Evolutionary conservation across 2,113 vertebrate genomes (phyloP).

Genomic region (Panthera tigris): DNA sequence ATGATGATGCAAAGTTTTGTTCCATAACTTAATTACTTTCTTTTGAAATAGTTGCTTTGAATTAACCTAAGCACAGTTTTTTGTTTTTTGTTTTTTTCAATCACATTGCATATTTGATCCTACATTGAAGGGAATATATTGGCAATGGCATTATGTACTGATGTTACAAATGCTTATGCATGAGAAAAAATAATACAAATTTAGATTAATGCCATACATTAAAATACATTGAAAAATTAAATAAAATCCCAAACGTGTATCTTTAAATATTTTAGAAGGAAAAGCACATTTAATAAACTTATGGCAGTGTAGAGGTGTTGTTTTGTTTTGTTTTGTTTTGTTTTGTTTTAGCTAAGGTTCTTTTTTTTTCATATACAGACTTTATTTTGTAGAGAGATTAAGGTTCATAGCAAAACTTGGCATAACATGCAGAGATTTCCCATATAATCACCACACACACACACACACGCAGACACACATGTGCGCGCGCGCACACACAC

Average conservation of each 20-base stretch:
- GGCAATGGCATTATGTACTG: background rate
- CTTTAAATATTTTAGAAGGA: background rate
- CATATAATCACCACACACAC: background rate
- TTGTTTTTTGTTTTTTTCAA: background rate
- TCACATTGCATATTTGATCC: background rate
- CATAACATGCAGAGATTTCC: too few species aligned
- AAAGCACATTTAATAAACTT: background rate
- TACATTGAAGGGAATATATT: background rate
- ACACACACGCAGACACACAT: background rate
- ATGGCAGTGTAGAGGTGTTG: background rate
- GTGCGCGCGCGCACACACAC: too few species aligned
- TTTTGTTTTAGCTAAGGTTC: too few species aligned
- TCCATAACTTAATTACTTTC: background rate
- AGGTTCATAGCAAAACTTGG: too few species aligned
- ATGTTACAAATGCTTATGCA: background rate
- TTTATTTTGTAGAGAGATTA: too few species aligned
- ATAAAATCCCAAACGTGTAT: background rate
- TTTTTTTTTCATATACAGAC: too few species aligned
- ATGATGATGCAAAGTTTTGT: background rate
- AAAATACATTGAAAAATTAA: background rate
- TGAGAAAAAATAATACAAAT: background rate
- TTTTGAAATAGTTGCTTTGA: background rate
- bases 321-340: too few species aligned
- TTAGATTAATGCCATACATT: background rate
- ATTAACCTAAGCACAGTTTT: background rate